A percentile compares a stretch with the other conserved stretches of the same genome.
Evolutionary conservation across 1,140 invertebrate species (phyloP).

Genomic region (Cepaea nemoralis): DNA sequence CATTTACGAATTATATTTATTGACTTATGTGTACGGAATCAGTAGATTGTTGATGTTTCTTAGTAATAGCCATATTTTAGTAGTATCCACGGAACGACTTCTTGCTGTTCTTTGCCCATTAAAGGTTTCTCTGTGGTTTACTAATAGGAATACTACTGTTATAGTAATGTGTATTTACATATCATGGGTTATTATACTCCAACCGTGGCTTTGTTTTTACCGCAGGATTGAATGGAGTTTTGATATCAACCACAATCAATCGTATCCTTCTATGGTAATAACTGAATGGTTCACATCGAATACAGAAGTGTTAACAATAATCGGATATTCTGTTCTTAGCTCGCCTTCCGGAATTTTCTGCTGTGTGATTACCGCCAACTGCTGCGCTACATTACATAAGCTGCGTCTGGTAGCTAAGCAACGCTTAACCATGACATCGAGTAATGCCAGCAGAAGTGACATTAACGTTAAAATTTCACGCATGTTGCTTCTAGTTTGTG

Average conservation of each 20-base stretch:
- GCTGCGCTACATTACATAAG: background rate
- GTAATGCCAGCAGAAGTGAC: background rate
- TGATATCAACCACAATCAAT: background rate
- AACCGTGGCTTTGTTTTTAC: background rate
- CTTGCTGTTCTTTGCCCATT: constrained; percentile 4
- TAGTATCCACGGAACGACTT: constrained; percentile 14
- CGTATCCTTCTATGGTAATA: background rate
- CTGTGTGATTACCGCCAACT: background rate
- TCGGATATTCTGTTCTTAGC: background rate
- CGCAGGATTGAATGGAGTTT: background rate
- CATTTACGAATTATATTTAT: too few relatives aligned
- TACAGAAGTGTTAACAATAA: background rate
- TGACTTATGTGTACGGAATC: background rate
- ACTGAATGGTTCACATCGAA: background rate
- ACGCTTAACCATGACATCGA: background rate
- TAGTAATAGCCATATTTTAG: background rate
- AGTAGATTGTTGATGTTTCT: background rate
- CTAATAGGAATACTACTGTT: background rate
- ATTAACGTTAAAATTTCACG: background rate
- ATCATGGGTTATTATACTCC: background rate
- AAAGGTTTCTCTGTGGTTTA: background rate
- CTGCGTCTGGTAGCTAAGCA: background rate
- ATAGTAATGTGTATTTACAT: background rate
- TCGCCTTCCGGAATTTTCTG: background rate
- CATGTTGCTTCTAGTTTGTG: background rate